Base-by-base conservation (phyloP, 2,888 invertebrate species). In the Ernsta delagoae region DNA sequence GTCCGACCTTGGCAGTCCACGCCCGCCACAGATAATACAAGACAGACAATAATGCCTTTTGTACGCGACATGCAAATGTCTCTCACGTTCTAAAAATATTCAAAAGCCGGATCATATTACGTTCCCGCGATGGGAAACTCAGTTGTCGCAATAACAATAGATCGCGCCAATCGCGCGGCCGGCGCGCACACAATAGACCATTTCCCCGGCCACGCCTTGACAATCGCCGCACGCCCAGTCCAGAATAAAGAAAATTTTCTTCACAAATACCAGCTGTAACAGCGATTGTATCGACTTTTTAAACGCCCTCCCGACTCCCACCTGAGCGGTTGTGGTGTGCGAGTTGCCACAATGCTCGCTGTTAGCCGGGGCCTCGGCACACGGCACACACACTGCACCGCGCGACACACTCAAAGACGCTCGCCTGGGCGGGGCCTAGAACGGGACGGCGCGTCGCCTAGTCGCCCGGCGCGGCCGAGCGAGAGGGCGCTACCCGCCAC, bases 231-330 rank as follows among this genome's bases (percentile, higher is more conserved):
- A 91, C 92, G 92, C 92, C 92, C 92, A 90, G 88, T 77, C 77
- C 83, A 79, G 72, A 84, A 89, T 85, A 87, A 91, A 91, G 91
- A 90, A 92, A 91, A 90, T 90, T 90, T 90, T 85, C 91, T 90
- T 84, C 81, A 84, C 89, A 87, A 90, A 63, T 63, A 62, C 83
- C 87, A 86, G 84, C n/a, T 86, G 85, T 85, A 84, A 86, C 80
- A 83, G 85, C 86, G 88, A 91, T 90, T 89, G 89, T 92, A 92
- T 92, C 90, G 92, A 93, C 92, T 92, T 93, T 92, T 92, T 90
- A 90, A 91, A 92, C 92, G 92, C 92, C 92, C 90, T 89, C 87
- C 86, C 89, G 88, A 90, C 92, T 85, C 92, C 92, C 92, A 92
- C 90, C 91, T 89, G 87, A 78, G 79, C 75, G 85, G 85, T 89